Percentiles rank a stretch among this genome's conserved stretches.
These are phyloP conservation scores for Cacatua alba DNA, from an alignment of 2,113 vertebrate genomes.

Conservation along the genomic window DNA sequence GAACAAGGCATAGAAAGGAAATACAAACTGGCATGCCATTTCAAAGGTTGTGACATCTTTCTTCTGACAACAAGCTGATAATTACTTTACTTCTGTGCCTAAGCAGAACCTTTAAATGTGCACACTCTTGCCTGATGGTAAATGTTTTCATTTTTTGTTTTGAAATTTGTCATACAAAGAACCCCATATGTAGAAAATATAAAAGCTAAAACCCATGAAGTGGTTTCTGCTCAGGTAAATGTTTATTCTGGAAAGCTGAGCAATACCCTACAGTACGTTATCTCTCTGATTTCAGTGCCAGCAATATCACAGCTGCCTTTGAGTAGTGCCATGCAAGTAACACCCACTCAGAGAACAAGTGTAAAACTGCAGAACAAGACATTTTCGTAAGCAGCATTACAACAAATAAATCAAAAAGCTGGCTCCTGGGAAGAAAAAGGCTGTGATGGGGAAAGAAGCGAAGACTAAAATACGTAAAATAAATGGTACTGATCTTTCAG, in stretches of 20 bases:
- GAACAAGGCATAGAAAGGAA: background rate
- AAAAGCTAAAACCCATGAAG: background rate
- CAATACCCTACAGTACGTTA: background rate
- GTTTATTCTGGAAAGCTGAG: background rate
- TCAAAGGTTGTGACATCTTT: background rate
- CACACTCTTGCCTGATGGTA: background rate
- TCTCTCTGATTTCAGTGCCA: background rate
- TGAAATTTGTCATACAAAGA: background rate
- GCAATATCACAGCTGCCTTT: background rate
- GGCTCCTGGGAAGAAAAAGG: background rate
- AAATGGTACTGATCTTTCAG: background rate
- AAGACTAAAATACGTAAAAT: background rate
- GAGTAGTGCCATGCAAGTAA: background rate
- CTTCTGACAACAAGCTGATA: background rate
- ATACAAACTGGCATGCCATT: background rate
- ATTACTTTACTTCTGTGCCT: background rate
- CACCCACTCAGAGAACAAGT: background rate
- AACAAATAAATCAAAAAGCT: conserved; percentile 3
- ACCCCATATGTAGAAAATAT: background rate
- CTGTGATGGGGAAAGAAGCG: background rate
- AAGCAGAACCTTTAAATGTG: background rate
- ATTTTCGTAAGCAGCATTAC: background rate
- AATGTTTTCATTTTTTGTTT: background rate
- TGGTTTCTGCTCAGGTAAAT: background rate
- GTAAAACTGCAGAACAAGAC: background rate